phyloP scores from a whole-genome alignment of 2,797 vertebrate genomes.

The Vultur gryphus region DNA sequence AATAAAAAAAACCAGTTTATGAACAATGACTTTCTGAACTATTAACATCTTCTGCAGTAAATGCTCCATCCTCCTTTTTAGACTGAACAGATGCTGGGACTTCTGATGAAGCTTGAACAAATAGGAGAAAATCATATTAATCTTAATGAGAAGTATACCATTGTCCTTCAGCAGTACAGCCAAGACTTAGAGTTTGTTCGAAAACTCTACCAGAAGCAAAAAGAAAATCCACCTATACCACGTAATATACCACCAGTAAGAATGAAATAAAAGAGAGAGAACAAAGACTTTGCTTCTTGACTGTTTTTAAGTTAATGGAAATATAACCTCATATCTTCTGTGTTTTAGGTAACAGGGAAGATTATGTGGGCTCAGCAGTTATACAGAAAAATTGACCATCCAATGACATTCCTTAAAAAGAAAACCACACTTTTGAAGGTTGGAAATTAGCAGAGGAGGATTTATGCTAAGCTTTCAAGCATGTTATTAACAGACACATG shows the following conservation, averaged over 20 bases:
- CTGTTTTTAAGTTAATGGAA: neutral
- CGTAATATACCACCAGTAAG: constrained; percentile 81
- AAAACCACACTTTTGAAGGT: constrained; percentile 79
- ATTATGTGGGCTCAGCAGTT: constrained; percentile 84
- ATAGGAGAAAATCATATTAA: constrained; percentile 71
- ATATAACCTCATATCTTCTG: neutral
- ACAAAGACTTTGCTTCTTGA: neutral
- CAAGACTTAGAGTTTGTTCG: constrained; percentile 78
- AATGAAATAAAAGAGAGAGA: neutral
- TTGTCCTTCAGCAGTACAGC: constrained; percentile 77
- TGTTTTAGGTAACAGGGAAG: constrained; percentile 78
- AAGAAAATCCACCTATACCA: constrained; percentile 76
- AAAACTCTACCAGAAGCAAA: constrained; percentile 79
- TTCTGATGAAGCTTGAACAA: constrained; percentile 76
- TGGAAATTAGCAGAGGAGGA: neutral
- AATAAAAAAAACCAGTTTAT: neutral
- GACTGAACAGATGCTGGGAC: constrained; percentile 78
- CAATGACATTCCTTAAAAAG: constrained; percentile 81
- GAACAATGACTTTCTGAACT: neutral
- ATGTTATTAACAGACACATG: neutral
- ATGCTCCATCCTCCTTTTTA: constrained; percentile 17
- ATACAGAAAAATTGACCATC: constrained; percentile 80
- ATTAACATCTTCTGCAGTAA: neutral
- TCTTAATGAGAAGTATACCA: constrained; percentile 71
- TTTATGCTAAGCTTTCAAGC: neutral